A percentile compares a stretch with the other conserved stretches of the same genome.
Conservation (phyloP, 2,113 vertebrate genomes). For the Genyomyrus donnyi region DNA sequence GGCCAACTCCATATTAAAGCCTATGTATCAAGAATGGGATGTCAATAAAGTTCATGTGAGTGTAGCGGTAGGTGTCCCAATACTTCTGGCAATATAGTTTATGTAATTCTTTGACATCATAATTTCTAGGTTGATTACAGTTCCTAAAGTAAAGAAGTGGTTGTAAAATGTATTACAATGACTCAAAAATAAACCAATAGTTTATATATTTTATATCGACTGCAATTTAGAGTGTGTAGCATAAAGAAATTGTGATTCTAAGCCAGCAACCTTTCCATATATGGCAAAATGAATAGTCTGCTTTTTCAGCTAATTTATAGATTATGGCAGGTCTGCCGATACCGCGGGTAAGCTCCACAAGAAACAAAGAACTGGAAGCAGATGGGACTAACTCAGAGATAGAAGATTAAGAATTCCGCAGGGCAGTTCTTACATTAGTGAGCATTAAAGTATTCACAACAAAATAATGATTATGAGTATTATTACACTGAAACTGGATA, state of each 20-base stretch:
- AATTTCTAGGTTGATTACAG: not conserved
- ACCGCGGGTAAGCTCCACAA: not conserved
- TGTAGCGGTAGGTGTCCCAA: no score
- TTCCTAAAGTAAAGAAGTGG: not conserved
- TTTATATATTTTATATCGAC: not conserved
- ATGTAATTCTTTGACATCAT: not conserved
- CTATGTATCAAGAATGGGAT: no score
- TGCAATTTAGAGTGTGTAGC: not conserved
- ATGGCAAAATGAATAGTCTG: not conserved
- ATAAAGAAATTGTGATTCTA: not conserved
- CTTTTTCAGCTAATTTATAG: not conserved
- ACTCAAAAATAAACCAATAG: not conserved
- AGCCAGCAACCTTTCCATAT: not conserved
- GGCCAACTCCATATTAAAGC: no score
- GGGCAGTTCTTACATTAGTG: not conserved
- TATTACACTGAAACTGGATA: not conserved
- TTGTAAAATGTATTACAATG: not conserved
- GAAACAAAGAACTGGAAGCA: not conserved
- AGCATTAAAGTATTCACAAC: not conserved
- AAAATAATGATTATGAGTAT: not conserved
- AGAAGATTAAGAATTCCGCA: not conserved
- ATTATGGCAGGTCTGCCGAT: not conserved
- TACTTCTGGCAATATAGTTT: no score
- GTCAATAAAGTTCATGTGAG: no score
- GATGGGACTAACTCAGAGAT: not conserved